Percentiles rank a stretch among this genome's conserved stretches.
Evolutionary conservation across 2,797 vertebrate genomes (phyloP).

Genomic region (Sitta carolinensis): DNA sequence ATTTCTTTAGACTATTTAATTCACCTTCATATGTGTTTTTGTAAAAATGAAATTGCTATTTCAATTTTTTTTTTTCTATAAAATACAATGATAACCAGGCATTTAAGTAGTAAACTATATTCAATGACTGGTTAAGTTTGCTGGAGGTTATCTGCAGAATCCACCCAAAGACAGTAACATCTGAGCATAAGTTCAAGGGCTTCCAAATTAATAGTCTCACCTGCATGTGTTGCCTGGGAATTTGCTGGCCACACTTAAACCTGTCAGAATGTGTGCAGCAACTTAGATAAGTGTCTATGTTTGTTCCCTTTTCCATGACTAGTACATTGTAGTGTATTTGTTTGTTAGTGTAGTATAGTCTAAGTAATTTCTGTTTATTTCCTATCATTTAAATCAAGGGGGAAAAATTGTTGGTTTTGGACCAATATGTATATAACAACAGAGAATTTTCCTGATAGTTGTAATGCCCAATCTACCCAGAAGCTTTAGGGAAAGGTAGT

Average conservation of each 20-base stretch:
- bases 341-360: background rate
- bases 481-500: fast-evolving
- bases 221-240: background rate
- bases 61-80: background rate
- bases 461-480: background rate
- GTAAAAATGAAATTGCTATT: background rate
- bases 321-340: background rate
- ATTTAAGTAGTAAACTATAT: background rate
- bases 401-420: background rate
- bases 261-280: background rate
- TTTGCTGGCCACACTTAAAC: background rate
- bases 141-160: background rate
- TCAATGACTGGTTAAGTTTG: background rate
- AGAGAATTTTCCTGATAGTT: background rate
- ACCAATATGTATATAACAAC: background rate
- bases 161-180: background rate
- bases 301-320: background rate
- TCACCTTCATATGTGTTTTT: background rate
- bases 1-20: background rate
- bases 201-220: background rate
- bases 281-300: background rate
- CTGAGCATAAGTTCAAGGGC: background rate
- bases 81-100: background rate
- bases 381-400: background rate
- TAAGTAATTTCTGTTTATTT: background rate